Base-by-base conservation (phyloP, 2,113 vertebrate genomes). In the Numida meleagris region DNA sequence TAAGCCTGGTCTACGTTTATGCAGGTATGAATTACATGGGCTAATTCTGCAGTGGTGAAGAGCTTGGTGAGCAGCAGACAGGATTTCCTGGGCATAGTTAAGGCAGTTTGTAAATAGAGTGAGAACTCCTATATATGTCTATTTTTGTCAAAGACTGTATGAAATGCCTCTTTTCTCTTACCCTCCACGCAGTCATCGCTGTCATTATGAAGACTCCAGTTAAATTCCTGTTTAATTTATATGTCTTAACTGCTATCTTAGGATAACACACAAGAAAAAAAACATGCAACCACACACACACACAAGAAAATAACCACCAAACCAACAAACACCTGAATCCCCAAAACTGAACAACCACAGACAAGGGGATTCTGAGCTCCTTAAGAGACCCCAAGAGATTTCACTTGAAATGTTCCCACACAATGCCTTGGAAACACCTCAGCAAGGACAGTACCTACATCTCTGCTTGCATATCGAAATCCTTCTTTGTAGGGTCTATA, bases 61-160 rank as follows among this genome's bases (percentile, higher is more conserved):
- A 55, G 57, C 73, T 89, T 82, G 68, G 72, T 51, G 65, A 92
- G 89, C 45, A 92, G 87, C 46, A 82, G 89, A 65, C 83, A 77
- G 77, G 76, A 70, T 86, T 93, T 93, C 58, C 89, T 2, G 36
- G 61, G 48, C 74, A 72, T 51, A 33, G 73, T 79, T 90, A 62
- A 80, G n/a, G 65, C 57, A 72, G 74, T 82, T 91, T 91, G 91
- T 72, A 87, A 90, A 93, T 31, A 88, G 57, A 86, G 68, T 50
- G 43, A 88, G 70, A 78, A 61, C 51, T 27, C 71, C 34, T 50
- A 46, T 7, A 43, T 0, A 0, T 40, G 51, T 79, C 89, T 95
- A 46, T 82, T 95, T 85, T 87, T 87, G 78, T 87, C 81, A 84
- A 81, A 95, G 84, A 38, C 87, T 91, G 57, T 29, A 27, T n/a